Evolutionary conservation across 2,888 invertebrate genomes (phyloP).

Genomic region (Herminia tarsipennalis): DNA sequence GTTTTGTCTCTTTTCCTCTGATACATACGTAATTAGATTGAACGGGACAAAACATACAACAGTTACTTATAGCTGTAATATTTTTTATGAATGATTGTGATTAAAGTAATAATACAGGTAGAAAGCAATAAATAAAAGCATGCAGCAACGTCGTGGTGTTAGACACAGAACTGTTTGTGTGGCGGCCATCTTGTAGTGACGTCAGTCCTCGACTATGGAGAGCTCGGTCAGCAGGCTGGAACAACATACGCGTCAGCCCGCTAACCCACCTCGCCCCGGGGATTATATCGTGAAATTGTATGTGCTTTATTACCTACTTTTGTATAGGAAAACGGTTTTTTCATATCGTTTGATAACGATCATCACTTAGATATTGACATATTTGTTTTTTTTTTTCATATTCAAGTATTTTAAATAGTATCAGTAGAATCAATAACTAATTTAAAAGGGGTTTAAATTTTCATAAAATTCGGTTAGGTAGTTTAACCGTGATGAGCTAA

Average conservation of each 20-base stretch:
- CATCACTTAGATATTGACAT: no score
- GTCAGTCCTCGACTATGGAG: constrained; percentile 81
- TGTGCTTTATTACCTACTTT: not conserved
- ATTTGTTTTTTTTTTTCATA: not conserved
- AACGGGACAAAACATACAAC: no score
- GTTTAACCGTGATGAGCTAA: no score
- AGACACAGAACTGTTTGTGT: constrained; percentile 35
- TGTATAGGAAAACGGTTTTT: not conserved
- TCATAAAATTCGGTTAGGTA: no score
- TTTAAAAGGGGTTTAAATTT: no score
- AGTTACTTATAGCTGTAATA: no score
- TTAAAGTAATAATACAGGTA: no score
- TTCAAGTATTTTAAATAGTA: no score
- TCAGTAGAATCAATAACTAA: no score
- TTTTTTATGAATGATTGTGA: no score
- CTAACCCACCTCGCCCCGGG: constrained; percentile 17
- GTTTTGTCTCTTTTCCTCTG: no score
- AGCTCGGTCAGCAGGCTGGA: constrained; percentile 84
- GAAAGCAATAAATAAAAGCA: constrained; percentile 44
- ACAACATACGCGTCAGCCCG: constrained; percentile 65
- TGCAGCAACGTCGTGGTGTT: constrained; percentile 42
- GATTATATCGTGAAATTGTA: constrained; percentile 13
- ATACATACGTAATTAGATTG: not conserved
- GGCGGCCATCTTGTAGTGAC: constrained; percentile 21
- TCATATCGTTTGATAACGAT: no score